A percentile compares a stretch with the other conserved stretches of the same genome.
These are phyloP conservation scores for Lepus timidus DNA, from an alignment of 2,113 vertebrate species.

Conservation along the genomic window DNA sequence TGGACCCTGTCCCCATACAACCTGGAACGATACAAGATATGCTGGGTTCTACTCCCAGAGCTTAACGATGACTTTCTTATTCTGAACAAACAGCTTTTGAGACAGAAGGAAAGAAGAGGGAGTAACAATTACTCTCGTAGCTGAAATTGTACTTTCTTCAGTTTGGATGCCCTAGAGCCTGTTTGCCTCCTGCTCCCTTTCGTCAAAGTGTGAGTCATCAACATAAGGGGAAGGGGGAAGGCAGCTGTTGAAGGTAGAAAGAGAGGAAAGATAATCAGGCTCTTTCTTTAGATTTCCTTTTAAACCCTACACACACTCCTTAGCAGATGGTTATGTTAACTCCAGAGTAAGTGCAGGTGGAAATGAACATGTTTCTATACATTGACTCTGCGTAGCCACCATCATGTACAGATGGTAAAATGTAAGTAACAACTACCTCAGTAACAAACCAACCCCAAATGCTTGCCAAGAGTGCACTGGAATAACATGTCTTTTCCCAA, in stretches of 20 bases:
- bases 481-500: background rate
- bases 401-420: background rate
- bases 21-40: background rate
- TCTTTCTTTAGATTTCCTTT: background rate
- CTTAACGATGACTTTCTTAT: background rate
- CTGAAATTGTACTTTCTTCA: background rate
- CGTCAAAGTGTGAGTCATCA: background rate
- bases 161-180: background rate
- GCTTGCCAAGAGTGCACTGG: background rate
- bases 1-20: background rate
- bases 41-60: background rate
- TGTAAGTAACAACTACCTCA: background rate
- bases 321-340: background rate
- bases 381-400: background rate
- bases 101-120: background rate
- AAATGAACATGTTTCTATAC: background rate
- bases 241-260: background rate
- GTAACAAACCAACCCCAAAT: constrained; percentile 6
- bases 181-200: background rate
- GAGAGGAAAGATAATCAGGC: background rate
- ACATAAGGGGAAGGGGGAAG: background rate
- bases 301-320: background rate
- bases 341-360: background rate
- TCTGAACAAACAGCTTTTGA: constrained; percentile 40
- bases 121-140: background rate